phyloP scores from a whole-genome alignment of 1,140 invertebrate genomes.

The Sarcophaga bullata region DNA sequence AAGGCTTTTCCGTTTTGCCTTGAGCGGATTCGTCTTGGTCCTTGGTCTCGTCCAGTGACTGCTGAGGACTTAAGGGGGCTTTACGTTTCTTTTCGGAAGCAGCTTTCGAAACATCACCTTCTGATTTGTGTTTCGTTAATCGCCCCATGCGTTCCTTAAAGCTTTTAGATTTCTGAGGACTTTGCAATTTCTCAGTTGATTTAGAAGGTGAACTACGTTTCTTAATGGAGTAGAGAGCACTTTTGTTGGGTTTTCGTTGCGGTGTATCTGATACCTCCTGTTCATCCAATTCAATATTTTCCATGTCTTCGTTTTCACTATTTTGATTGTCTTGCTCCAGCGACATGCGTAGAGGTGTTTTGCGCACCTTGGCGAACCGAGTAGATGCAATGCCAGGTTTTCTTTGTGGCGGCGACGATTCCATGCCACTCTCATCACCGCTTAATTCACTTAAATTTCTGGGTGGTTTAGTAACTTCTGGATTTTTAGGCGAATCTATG shows the following conservation, averaged over 20 bases:
- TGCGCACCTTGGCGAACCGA: conserved; percentile 55
- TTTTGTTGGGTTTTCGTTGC: neutral
- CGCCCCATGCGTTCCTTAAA: neutral
- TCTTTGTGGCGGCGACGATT: conserved; percentile 44
- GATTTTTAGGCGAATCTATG: neutral
- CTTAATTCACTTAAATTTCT: conserved; percentile 45
- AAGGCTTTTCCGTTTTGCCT: conserved; percentile 33
- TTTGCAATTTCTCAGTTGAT: neutral
- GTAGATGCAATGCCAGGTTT: conserved; percentile 57
- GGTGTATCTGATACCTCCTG: conserved; percentile 7
- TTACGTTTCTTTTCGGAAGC: conserved; percentile 27
- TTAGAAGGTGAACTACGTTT: neutral
- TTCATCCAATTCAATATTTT: conserved; percentile 31
- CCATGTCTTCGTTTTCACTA: conserved; percentile 29
- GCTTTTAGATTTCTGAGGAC: neutral
- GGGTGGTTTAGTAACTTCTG: neutral
- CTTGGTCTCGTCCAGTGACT: conserved; percentile 28
- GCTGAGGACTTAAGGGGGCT: conserved; percentile 42
- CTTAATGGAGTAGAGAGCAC: neutral
- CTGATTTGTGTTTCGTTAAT: neutral
- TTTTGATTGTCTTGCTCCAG: conserved; percentile 17
- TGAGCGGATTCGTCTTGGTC: conserved; percentile 37
- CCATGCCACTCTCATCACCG: conserved; percentile 58
- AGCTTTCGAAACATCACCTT: conserved; percentile 7
- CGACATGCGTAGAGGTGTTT: conserved; percentile 50